A percentile compares a stretch with the other conserved stretches of the same genome.
phyloP scores from a whole-genome alignment of 2,113 vertebrate genomes.

The Pterocles gutturalis region DNA sequence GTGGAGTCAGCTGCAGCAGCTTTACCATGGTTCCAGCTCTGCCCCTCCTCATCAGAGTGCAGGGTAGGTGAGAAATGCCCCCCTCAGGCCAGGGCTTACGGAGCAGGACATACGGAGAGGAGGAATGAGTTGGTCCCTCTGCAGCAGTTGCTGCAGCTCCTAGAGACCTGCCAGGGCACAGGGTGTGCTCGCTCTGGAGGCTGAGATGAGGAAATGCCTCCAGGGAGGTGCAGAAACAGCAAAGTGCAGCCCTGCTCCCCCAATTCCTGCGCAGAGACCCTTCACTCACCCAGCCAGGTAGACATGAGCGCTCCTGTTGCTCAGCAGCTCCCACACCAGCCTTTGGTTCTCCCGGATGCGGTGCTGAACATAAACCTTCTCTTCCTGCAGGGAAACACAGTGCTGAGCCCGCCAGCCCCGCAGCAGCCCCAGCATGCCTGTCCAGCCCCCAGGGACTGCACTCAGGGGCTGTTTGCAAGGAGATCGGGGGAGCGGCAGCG shows the following conservation, averaged over 20 bases:
- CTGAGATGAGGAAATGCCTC: fast-evolving
- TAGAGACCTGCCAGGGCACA: not conserved
- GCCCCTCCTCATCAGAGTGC: not conserved
- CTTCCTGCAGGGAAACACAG: constrained; percentile 78
- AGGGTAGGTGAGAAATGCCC: not conserved
- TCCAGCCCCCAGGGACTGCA: not conserved
- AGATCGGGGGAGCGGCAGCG: not conserved
- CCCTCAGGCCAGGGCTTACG: not conserved
- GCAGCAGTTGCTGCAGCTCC: not conserved
- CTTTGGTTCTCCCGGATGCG: constrained; percentile 78
- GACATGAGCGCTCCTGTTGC: constrained; percentile 70
- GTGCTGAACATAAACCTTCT: constrained; percentile 94
- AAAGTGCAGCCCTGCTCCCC: not conserved
- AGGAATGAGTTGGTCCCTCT: not conserved
- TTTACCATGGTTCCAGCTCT: not conserved
- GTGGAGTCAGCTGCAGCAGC: fast-evolving
- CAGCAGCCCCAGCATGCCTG: not conserved
- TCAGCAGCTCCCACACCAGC: constrained; percentile 89
- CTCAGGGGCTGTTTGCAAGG: not conserved
- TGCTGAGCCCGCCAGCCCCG: not conserved
- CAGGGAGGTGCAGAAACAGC: not conserved
- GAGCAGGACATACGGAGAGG: fast-evolving
- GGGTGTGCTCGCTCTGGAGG: not conserved
- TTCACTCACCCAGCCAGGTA: constrained; percentile 93
- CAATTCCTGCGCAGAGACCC: fast-evolving